Evolutionary conservation across 1,140 invertebrate genomes (phyloP).

Genomic region (Popillia japonica): DNA sequence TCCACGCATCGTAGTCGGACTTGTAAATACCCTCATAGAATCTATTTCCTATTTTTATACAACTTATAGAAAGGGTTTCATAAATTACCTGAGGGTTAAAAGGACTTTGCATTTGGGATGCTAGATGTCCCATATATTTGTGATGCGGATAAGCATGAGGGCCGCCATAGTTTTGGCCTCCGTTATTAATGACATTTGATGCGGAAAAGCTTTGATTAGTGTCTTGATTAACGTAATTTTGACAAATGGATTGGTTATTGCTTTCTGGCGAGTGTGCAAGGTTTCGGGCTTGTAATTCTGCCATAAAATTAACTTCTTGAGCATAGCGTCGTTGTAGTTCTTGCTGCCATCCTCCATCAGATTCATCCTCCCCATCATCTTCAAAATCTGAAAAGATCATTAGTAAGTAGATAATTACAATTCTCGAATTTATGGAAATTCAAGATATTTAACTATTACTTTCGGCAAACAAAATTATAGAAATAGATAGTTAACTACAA

Average conservation of each 20-base stretch:
- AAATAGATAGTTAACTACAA: too few relatives aligned
- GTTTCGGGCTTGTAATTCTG: conserved; percentile 68
- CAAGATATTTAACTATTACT: too few relatives aligned
- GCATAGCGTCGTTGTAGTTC: conserved; percentile 71
- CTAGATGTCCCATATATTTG: conserved; percentile 42
- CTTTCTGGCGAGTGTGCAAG: conserved; percentile 54
- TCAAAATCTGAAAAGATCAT: conserved; percentile 59
- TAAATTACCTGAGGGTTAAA: conserved; percentile 53
- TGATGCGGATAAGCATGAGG: conserved; percentile 45
- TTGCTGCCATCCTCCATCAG: conserved; percentile 69
- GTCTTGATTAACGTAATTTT: conserved; percentile 44
- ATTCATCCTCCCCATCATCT: conserved; percentile 65
- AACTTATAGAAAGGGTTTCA: not conserved
- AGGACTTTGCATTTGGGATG: conserved; percentile 48
- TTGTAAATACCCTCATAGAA: too few relatives aligned
- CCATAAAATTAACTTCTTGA: conserved; percentile 72
- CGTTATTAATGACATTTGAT: conserved; percentile 32
- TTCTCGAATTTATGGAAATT: too few relatives aligned
- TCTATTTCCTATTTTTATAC: too few relatives aligned
- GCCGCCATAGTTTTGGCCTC: conserved; percentile 38
- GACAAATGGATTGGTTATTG: conserved; percentile 41
- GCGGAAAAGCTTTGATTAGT: conserved; percentile 36
- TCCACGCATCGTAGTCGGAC: too few relatives aligned
- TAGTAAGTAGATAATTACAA: too few relatives aligned
- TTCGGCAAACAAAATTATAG: too few relatives aligned